phyloP scores from a whole-genome alignment of 2,888 invertebrate species.

The Bunonema sp. region DNA sequence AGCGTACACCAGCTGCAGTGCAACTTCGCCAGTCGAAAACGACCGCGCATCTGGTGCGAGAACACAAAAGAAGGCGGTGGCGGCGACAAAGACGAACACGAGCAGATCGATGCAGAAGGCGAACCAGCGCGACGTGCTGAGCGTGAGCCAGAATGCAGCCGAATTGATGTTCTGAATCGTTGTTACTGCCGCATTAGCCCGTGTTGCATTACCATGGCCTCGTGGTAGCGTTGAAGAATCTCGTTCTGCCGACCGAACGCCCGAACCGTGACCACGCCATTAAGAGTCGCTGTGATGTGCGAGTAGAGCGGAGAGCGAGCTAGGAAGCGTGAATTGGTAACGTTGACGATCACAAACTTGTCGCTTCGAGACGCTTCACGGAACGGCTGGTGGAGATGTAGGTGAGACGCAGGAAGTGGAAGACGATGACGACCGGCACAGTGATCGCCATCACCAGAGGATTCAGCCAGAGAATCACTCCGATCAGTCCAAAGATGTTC shows the following conservation, averaged over 20 bases:
- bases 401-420: conserved; percentile 61
- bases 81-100: conserved; percentile 68
- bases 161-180: conserved; percentile 60
- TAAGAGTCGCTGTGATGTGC: conserved; percentile 71
- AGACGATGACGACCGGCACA: conserved; percentile 58
- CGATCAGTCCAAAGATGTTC: conserved; percentile 55
- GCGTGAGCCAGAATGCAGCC: conserved; percentile 76
- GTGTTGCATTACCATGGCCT: conserved; percentile 32
- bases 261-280: conserved; percentile 76
- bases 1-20: conserved; percentile 26
- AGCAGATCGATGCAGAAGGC: conserved; percentile 79
- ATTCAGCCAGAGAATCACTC: conserved; percentile 61
- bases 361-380: conserved; percentile 55
- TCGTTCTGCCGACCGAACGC: conserved; percentile 69
- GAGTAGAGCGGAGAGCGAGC: conserved; percentile 87
- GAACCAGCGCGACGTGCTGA: conserved; percentile 76
- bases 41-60: conserved; percentile 13
- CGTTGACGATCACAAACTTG: conserved; percentile 42
- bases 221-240: conserved; percentile 53
- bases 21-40: conserved; percentile 24
- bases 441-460: conserved; percentile 62
- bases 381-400: conserved; percentile 67
- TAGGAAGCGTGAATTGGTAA: conserved; percentile 43
- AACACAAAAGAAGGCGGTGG: conserved; percentile 73
- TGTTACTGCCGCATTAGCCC: background rate